phyloP scores from a whole-genome alignment of 2,797 vertebrate genomes.

The Leptodactylus fallax region DNA sequence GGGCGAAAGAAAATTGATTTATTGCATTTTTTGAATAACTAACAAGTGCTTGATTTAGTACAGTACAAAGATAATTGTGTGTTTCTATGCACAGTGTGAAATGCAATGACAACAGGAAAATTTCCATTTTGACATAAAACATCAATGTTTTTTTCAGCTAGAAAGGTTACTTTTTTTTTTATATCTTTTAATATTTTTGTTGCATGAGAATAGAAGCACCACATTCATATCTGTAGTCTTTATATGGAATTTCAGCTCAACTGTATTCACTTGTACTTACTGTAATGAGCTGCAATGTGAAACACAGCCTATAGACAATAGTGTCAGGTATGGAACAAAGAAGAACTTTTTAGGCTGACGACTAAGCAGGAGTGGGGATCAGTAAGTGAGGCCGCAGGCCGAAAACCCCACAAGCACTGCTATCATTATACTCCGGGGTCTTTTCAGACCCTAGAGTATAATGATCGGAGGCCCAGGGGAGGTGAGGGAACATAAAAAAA shows the following conservation, averaged over 20 bases:
- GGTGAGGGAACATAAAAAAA: too few species aligned
- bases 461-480: too few species aligned
- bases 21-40: conserved; percentile 15
- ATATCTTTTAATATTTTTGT: neutral
- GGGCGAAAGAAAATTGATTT: neutral
- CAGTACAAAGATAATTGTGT: neutral
- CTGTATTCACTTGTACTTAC: neutral
- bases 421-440: too few species aligned
- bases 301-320: neutral
- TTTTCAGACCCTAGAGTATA: too few species aligned
- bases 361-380: too few species aligned
- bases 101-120: neutral
- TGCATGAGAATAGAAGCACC: neutral
- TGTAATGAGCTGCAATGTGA: neutral
- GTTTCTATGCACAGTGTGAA: conserved; percentile 12
- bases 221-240: neutral
- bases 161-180: neutral
- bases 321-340: neutral
- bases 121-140: neutral
- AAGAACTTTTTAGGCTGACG: neutral
- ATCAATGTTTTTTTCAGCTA: neutral
- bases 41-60: conserved; percentile 8
- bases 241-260: neutral
- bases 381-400: too few species aligned
- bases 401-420: too few species aligned